phyloP scores from a whole-genome alignment of 2,797 vertebrate genomes.

The Siniperca obscura region DNA sequence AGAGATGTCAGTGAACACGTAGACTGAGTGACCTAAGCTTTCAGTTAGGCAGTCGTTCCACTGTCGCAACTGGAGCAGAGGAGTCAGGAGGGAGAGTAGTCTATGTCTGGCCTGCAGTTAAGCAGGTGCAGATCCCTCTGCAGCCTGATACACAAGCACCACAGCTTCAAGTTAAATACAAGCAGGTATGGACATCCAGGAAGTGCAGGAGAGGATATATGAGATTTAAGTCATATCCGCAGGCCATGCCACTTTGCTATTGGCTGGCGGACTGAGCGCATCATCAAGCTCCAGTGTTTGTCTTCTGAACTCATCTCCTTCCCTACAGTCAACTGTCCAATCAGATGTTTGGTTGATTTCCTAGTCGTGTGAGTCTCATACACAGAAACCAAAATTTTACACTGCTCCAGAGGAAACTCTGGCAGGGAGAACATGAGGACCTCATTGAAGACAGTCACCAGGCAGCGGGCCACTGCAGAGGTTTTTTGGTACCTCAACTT shows the following conservation, averaged over 20 bases:
- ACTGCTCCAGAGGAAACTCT: slow-evolving; percentile 75
- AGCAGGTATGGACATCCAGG: neutral
- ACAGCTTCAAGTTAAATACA: neutral
- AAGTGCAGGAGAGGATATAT: neutral
- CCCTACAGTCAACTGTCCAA: slow-evolving; percentile 81
- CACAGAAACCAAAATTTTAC: slow-evolving; percentile 80
- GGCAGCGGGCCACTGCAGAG: slow-evolving; percentile 58
- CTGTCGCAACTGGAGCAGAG: neutral
- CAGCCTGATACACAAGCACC: neutral
- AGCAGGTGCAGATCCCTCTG: neutral
- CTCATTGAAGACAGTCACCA: slow-evolving; percentile 85
- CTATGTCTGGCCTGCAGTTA: neutral
- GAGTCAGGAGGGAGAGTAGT: neutral
- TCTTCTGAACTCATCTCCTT: slow-evolving; percentile 75
- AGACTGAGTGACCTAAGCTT: neutral
- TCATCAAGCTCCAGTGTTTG: slow-evolving; percentile 85
- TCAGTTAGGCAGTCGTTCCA: neutral
- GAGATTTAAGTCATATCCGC: slow-evolving; percentile 59
- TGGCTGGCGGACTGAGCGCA: slow-evolving; percentile 84
- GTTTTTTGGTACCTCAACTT: slow-evolving; percentile 85
- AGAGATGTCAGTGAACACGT: neutral
- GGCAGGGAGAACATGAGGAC: slow-evolving; percentile 84
- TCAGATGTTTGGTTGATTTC: slow-evolving; percentile 75
- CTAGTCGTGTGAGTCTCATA: slow-evolving; percentile 70
- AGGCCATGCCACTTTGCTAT: slow-evolving; percentile 83